Evolutionary conservation across 2,113 vertebrate genomes (phyloP), one percentile per base, ranked within the genome.

Genomic region (Lota lota): DNA sequence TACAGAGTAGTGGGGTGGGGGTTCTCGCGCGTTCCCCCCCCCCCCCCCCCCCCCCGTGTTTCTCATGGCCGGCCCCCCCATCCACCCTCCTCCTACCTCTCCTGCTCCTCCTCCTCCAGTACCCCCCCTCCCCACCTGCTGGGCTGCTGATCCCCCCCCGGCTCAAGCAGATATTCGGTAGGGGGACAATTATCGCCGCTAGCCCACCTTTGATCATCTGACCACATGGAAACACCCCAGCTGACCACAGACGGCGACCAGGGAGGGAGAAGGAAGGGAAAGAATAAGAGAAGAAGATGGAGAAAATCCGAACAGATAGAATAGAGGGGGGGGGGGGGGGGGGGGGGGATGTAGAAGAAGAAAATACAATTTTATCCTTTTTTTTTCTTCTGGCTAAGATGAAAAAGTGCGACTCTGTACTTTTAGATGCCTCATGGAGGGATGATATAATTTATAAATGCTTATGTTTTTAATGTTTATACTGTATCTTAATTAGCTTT

Each of bases 121-220:
- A 93, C 93, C 88, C 22, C 22, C 20, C 93, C 88, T 10, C 22
- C 20, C 61, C 61, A 98, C 97, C 97, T 98, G 96, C 97, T 98
- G 97, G 93, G 97, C 93, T 94, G 94, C 95, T 96, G 94, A 98
- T 97, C 40, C 40, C 40, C 40, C 40, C 94, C 91, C 93, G 92
- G 83, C 94, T 94, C 94, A 96, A 95, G 95, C 93, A 95, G 93
- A 92, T 89, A 91, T 97, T 94, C 95, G 95, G 95, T 93, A 90
- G 96, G 91, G 94, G 94, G 94, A 98, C 97, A 98, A 98, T 98
- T 97, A 98, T 94, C 92, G 93, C 95, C 93, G 93, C 94, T 94
- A 94, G 93, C 92, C 92, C 93, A 90, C 91, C 97, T 98, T 98
- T 99, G 97, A 99, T 98, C 95, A 96, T 96, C 96, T 98, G 95